Percentiles rank a stretch among this genome's conserved stretches.
Evolutionary conservation across 2,113 vertebrate genomes (phyloP).

Genomic region (Xerus inauris): DNA sequence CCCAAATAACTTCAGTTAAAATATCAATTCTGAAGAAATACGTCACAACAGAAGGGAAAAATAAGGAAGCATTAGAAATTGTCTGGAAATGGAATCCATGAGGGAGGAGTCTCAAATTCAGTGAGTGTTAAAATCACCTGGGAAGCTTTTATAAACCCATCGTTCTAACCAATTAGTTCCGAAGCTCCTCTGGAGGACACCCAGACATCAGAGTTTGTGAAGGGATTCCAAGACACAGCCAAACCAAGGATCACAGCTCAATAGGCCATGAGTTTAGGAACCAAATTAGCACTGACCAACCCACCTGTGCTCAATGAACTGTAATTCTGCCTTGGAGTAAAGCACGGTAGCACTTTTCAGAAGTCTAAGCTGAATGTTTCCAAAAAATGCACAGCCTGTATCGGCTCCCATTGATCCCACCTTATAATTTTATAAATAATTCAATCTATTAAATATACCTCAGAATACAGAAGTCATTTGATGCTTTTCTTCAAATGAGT

Average conservation of each 20-base stretch:
- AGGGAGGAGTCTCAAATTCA: not conserved
- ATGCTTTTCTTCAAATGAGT: constrained; percentile 63
- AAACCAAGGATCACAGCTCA: rapidly evolving
- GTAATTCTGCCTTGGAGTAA: not conserved
- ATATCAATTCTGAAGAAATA: not conserved
- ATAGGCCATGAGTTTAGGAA: not conserved
- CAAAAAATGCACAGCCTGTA: constrained; percentile 75
- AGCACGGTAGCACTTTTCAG: not conserved
- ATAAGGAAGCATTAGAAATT: not conserved
- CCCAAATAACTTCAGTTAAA: not conserved
- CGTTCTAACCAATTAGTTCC: not conserved
- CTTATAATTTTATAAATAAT: constrained; percentile 75
- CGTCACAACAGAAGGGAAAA: not conserved
- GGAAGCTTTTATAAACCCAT: not conserved
- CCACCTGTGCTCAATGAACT: not conserved
- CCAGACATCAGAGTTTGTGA: not conserved
- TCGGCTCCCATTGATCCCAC: constrained; percentile 78
- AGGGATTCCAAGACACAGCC: not conserved
- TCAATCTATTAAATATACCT: constrained; percentile 77
- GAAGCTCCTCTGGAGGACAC: not conserved
- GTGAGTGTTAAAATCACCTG: not conserved
- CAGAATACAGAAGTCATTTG: constrained; percentile 73
- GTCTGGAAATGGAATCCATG: not conserved
- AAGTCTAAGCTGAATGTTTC: constrained; percentile 23
- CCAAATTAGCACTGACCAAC: too few species aligned